phyloP scores from a whole-genome alignment of 2,888 invertebrate species.

The Rotaria sp. region DNA sequence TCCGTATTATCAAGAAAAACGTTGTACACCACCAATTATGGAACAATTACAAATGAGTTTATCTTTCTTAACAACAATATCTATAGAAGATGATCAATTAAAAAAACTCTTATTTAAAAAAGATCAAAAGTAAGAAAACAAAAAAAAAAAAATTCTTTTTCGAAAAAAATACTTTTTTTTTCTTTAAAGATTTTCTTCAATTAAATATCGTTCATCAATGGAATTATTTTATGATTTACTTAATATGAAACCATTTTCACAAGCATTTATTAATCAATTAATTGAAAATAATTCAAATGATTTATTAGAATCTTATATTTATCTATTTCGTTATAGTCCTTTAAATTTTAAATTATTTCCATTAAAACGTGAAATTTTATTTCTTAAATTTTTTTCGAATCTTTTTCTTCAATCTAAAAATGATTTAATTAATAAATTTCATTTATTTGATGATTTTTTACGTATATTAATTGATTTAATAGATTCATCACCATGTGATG shows the following conservation, averaged over 20 bases:
- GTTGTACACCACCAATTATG: background rate
- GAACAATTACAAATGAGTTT: conserved; percentile 1
- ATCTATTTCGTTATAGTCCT: background rate
- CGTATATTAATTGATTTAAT: conserved; percentile 11
- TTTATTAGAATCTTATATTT: background rate
- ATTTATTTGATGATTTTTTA: conserved; percentile 20
- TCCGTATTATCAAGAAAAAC: conserved; percentile 14
- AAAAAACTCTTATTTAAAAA: background rate
- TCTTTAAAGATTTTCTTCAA: background rate
- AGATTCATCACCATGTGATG: conserved; percentile 6
- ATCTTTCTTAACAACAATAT: background rate
- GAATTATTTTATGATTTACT: background rate
- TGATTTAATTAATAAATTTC: background rate
- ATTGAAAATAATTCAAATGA: background rate
- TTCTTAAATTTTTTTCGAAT: background rate
- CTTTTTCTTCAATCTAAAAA: background rate
- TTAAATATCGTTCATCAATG: background rate
- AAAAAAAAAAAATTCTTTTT: too few species aligned
- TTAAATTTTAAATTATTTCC: background rate
- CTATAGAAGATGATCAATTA: background rate
- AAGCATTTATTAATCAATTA: background rate
- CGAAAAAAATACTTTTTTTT: background rate
- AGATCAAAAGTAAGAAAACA: background rate
- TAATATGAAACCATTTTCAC: background rate
- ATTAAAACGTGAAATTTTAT: background rate